Percentiles rank a stretch among this genome's conserved stretches.
These are phyloP conservation scores for Trissolcus japonicus DNA, from an alignment of 2,888 invertebrate genomes.

Conservation along the genomic window DNA sequence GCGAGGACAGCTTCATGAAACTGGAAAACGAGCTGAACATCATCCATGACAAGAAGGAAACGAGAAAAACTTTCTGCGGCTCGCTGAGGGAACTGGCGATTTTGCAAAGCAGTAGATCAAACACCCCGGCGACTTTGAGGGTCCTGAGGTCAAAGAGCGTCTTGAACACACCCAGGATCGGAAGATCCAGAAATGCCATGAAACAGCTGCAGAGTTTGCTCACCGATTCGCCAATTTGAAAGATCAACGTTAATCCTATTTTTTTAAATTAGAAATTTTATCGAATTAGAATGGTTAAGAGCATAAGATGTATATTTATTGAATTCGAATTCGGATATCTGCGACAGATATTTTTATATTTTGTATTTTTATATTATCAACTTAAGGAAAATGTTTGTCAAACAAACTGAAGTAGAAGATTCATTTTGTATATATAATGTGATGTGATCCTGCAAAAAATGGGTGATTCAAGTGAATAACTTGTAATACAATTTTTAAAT, in stretches of 20 bases:
- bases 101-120: background rate
- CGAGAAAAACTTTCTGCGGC: background rate
- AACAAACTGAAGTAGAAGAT: no score
- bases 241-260: no score
- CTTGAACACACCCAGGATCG: constrained; percentile 9
- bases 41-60: background rate
- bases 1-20: constrained; percentile 11
- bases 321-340: no score
- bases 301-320: no score
- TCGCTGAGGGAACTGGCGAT: background rate
- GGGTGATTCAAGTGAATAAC: no score
- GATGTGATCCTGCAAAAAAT: no score
- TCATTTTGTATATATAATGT: no score
- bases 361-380: no score
- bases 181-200: constrained; percentile 4
- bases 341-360: no score
- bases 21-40: constrained; percentile 10
- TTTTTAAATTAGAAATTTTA: background rate
- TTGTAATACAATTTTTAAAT: no score
- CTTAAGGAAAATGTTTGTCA: no score
- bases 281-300: background rate
- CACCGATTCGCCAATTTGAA: background rate
- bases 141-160: background rate
- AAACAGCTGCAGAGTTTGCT: constrained; percentile 14
- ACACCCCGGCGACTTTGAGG: background rate